Conservation (phyloP, 2,888 invertebrate species). For the Eupeodes luniger region DNA sequence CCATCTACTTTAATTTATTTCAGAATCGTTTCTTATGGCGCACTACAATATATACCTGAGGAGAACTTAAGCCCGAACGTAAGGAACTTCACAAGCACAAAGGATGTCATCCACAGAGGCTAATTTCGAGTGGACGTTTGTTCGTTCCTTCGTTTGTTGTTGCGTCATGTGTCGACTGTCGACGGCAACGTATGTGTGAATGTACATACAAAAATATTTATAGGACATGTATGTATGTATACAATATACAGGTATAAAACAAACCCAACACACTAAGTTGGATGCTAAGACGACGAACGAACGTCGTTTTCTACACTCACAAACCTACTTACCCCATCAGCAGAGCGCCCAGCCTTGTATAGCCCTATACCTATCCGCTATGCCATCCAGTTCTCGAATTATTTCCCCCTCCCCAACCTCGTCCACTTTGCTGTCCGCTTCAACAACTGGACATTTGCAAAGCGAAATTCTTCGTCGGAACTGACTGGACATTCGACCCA, state of each 20-base stretch:
- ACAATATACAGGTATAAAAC: not conserved
- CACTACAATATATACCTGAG: conserved; percentile 56
- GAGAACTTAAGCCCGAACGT: conserved; percentile 72
- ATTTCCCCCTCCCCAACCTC: conserved; percentile 30
- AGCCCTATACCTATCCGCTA: conserved; percentile 11
- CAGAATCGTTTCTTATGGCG: conserved; percentile 71
- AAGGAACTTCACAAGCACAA: conserved; percentile 75
- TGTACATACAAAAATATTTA: not conserved
- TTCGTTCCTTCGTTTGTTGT: conserved; percentile 49
- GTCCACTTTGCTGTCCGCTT: conserved; percentile 53
- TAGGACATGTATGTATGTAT: not conserved
- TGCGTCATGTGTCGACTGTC: conserved; percentile 49
- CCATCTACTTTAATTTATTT: conserved; percentile 64
- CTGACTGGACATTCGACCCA: conserved; percentile 77
- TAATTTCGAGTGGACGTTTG: conserved; percentile 75
- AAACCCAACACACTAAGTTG: conserved; percentile 58
- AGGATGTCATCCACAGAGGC: conserved; percentile 77
- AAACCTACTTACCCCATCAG: not conserved
- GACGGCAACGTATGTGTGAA: conserved; percentile 8
- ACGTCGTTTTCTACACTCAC: conserved; percentile 7
- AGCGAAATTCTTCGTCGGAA: conserved; percentile 76
- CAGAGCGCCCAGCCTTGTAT: not conserved
- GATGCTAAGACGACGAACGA: conserved; percentile 61
- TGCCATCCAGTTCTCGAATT: conserved; percentile 42
- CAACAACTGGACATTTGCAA: conserved; percentile 75